phyloP scores from a whole-genome alignment of 37 sponge, comb jelly and placozoan species.

The Chondrosia reniformis region DNA sequence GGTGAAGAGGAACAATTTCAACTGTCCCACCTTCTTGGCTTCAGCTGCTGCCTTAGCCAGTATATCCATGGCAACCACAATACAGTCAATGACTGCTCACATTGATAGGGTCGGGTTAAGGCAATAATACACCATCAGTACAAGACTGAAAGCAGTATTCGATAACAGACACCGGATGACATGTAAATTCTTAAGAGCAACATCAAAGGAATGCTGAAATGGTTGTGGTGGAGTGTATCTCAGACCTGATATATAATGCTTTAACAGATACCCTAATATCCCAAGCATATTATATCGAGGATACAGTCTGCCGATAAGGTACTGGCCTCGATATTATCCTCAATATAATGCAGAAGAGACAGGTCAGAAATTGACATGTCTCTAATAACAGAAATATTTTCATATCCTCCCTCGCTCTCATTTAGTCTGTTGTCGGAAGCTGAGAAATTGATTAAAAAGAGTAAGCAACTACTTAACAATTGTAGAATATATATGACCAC shows the following conservation, averaged over 20 bases:
- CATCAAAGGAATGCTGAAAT: too few species aligned
- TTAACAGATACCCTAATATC: too few species aligned
- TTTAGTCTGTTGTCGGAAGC: constrained; percentile 77
- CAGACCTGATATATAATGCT: too few species aligned
- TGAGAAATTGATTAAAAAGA: neutral
- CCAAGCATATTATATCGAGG: too few species aligned
- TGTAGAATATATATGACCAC: neutral
- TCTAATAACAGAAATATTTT: constrained; percentile 66
- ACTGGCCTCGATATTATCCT: constrained; percentile 50
- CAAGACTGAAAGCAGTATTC: neutral
- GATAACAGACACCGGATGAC: too few species aligned
- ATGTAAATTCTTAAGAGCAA: too few species aligned
- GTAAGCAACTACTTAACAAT: neutral
- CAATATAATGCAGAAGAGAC: constrained; percentile 59
- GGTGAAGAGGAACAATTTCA: constrained; percentile 81
- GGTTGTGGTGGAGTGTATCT: too few species aligned
- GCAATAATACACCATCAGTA: neutral
- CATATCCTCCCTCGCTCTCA: constrained; percentile 66
- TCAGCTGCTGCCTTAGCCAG: constrained; percentile 33
- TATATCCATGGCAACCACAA: constrained; percentile 87
- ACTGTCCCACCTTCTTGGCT: constrained; percentile 51
- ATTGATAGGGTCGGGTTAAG: neutral
- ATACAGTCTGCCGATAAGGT: constrained; percentile 81
- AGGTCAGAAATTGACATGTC: constrained; percentile 48
- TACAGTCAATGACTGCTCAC: constrained; percentile 89